Evolutionary conservation across 2,888 invertebrate genomes (phyloP), one percentile per base, ranked within the genome.

Genomic region (Ligdia adustata): DNA sequence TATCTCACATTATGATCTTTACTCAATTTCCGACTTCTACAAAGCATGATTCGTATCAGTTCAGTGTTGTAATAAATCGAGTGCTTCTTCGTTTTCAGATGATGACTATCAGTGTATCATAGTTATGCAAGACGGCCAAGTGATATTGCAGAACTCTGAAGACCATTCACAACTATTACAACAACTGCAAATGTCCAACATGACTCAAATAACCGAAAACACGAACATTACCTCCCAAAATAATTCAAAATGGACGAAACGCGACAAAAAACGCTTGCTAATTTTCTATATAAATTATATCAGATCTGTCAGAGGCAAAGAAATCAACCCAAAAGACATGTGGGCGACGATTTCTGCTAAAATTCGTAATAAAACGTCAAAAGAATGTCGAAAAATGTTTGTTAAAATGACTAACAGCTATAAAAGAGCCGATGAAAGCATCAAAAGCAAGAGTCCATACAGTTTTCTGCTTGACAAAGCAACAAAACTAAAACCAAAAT

Each of bases 21-120:
- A n/a, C n/a, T n/a, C n/a, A n/a, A n/a, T n/a, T n/a, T n/a, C n/a
- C n/a, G n/a, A n/a, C n/a, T n/a, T n/a, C n/a, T n/a, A n/a, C n/a
- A n/a, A n/a, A n/a, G n/a, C n/a, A n/a, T n/a, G n/a, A n/a, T n/a
- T n/a, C n/a, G n/a, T n/a, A n/a, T n/a, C n/a, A n/a, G n/a, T n/a
- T n/a, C n/a, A n/a, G n/a, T n/a, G n/a, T n/a, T n/a, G n/a, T n/a
- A n/a, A n/a, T n/a, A n/a, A n/a, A n/a, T n/a, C n/a, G n/a, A n/a
- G n/a, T n/a, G n/a, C n/a, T n/a, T n/a, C n/a, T n/a, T n/a, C n/a
- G n/a, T n/a, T 72, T 77, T 15, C 85, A 90, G 89, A 89, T 55
- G 89, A 89, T 0, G 89, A 89, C 45, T 87, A 75, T 35, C 76
- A 88, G 59, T 89, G 87, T 59, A 85, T 90, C 11, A 88, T 90